These are phyloP conservation scores for Heliconius congener DNA, from an alignment of 1,140 invertebrate genomes.

Conservation along the genomic window DNA sequence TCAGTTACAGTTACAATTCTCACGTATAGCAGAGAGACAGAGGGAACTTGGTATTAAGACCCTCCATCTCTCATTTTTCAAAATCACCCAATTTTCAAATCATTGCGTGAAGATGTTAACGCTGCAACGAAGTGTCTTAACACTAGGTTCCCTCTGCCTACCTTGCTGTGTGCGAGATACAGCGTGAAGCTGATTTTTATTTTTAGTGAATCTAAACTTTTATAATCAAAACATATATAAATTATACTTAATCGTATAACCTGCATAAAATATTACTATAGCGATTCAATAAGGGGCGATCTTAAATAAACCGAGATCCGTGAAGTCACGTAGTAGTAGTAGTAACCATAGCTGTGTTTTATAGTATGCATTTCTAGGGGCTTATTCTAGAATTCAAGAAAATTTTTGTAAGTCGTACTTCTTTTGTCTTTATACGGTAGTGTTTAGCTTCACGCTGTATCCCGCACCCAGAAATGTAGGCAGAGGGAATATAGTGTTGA, in stretches of 20 bases:
- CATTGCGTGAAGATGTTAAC: too few species aligned
- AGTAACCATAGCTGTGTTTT: conserved; percentile 17
- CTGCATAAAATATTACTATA: conserved; percentile 11
- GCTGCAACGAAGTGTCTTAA: too few species aligned
- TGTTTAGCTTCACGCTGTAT: too few species aligned
- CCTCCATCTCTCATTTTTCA: too few species aligned
- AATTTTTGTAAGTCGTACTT: not conserved
- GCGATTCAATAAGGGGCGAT: conserved; percentile 9
- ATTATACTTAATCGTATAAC: not conserved
- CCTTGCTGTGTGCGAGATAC: too few species aligned
- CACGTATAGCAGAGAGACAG: too few species aligned
- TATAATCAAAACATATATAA: not conserved
- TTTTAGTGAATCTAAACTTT: not conserved
- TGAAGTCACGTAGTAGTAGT: conserved; percentile 10
- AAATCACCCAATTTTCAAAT: too few species aligned
- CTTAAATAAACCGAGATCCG: not conserved
- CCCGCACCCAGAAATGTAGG: not conserved
- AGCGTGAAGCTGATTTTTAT: too few species aligned
- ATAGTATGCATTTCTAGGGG: not conserved
- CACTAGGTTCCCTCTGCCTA: too few species aligned
- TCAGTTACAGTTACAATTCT: too few species aligned
- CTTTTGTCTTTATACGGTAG: too few species aligned
- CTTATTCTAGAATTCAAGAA: conserved; percentile 11
- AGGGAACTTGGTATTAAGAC: too few species aligned
- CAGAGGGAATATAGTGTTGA: not conserved